These are phyloP conservation scores for Psammodynastes pulverulentus DNA, from an alignment of 2,113 vertebrate genomes.

Conservation along the genomic window DNA sequence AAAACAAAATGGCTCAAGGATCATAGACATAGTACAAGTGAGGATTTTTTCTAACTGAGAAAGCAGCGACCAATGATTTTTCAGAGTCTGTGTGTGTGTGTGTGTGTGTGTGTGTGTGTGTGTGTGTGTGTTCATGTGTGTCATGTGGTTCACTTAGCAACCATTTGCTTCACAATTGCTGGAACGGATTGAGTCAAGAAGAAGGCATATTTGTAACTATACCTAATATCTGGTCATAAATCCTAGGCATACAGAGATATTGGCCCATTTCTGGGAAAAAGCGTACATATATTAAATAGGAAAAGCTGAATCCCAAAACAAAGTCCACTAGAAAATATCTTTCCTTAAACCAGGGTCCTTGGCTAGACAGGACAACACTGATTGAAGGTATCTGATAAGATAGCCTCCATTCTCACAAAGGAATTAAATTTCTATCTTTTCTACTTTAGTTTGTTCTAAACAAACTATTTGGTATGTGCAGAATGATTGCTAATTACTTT, in stretches of 20 bases:
- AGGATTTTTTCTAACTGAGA: background rate
- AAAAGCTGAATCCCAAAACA: background rate
- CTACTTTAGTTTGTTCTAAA: conserved; percentile 33
- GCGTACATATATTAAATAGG: background rate
- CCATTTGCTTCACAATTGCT: background rate
- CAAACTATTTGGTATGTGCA: conserved; percentile 39
- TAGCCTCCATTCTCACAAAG: background rate
- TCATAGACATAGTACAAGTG: background rate
- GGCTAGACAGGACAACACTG: background rate
- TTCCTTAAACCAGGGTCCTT: background rate
- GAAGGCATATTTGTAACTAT: background rate
- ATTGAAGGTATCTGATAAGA: background rate
- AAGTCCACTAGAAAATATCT: background rate
- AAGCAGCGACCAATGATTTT: background rate
- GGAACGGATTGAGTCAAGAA: background rate
- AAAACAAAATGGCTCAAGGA: background rate
- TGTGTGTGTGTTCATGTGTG: background rate
- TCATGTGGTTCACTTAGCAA: background rate
- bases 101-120: too few species aligned
- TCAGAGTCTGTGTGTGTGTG: background rate
- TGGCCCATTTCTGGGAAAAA: background rate
- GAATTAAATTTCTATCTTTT: conserved; percentile 24
- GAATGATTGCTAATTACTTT: conserved; percentile 66
- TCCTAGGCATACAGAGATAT: background rate
- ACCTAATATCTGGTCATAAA: background rate